Percentiles rank a stretch among this genome's conserved stretches.
Conservation (phyloP, 2,888 invertebrate species). For the Noctua janthe region DNA sequence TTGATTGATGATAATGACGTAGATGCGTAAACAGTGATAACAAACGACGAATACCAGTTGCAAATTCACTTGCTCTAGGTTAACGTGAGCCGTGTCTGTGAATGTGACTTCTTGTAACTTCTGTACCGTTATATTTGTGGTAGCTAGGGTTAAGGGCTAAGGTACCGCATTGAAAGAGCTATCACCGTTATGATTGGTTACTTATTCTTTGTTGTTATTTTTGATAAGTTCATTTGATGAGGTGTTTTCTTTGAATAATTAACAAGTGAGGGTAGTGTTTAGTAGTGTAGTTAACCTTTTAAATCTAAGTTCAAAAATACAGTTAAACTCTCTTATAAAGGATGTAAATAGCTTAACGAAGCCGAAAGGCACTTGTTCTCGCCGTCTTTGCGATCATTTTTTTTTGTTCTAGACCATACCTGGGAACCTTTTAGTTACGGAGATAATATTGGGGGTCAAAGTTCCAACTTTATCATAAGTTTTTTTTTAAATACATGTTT, state of each 20-base stretch:
- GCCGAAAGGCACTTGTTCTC: too few species aligned
- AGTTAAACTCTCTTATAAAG: too few species aligned
- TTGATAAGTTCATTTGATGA: slow-evolving; percentile 18
- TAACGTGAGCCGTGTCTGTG: not conserved
- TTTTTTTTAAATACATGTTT: too few species aligned
- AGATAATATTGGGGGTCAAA: too few species aligned
- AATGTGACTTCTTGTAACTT: not conserved
- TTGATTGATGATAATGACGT: not conserved
- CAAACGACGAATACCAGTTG: not conserved
- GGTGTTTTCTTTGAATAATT: not conserved
- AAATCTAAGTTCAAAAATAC: too few species aligned
- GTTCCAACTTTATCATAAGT: too few species aligned
- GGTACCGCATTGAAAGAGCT: slow-evolving; percentile 18
- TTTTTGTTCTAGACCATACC: too few species aligned
- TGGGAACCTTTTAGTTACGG: too few species aligned
- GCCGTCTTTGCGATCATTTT: too few species aligned
- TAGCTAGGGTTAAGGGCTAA: slow-evolving; percentile 17
- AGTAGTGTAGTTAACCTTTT: not conserved
- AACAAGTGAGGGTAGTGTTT: not conserved
- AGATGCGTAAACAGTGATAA: not conserved
- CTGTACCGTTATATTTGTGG: not conserved
- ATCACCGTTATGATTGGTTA: slow-evolving; percentile 27
- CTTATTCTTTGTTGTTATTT: slow-evolving; percentile 14
- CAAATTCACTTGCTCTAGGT: not conserved
- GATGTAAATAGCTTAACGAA: too few species aligned